Percentiles rank a stretch among this genome's conserved stretches.
phyloP scores from a whole-genome alignment of 2,113 vertebrate species.

The Hipposideros armiger region DNA sequence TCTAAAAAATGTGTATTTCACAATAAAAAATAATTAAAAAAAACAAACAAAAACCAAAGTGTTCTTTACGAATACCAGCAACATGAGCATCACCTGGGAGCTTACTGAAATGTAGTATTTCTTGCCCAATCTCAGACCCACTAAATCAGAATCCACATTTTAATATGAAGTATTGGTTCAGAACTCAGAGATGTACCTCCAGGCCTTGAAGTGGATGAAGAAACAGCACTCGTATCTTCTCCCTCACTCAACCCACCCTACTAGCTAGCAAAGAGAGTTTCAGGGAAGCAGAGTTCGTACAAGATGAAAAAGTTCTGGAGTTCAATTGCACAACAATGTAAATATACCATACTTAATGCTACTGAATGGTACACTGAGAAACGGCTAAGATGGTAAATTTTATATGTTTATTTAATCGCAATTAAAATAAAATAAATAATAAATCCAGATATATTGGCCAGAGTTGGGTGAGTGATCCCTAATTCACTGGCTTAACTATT shows the following conservation, averaged over 20 bases:
- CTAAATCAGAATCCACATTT: conserved; percentile 12
- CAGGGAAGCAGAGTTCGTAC: neutral
- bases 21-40: too few species aligned
- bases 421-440: neutral
- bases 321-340: neutral
- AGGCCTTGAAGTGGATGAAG: neutral
- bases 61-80: neutral
- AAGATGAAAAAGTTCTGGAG: neutral
- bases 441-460: neutral
- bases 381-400: neutral
- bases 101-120: neutral
- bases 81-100: neutral
- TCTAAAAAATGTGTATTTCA: too few species aligned
- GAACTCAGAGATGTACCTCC: neutral
- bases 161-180: neutral
- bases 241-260: too few species aligned
- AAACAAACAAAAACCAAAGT: neutral
- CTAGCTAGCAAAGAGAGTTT: neutral
- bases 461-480: neutral
- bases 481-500: neutral
- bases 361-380: neutral
- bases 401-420: neutral
- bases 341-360: neutral
- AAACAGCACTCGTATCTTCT: neutral
- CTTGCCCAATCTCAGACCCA: neutral